phyloP scores from a whole-genome alignment of 2,888 invertebrate species.

The Venusia cambrica region DNA sequence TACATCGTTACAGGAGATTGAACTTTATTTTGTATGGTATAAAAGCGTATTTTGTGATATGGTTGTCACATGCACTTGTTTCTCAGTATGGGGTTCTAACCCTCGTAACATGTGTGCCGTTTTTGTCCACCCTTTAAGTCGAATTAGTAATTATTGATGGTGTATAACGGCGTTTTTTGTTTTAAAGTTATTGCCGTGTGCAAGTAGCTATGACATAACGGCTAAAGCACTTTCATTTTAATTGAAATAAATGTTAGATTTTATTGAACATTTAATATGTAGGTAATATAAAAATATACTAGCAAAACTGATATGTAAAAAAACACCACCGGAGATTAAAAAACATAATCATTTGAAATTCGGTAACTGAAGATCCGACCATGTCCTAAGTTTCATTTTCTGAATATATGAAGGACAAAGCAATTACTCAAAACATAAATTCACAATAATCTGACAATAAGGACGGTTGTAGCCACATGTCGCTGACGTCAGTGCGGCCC shows the following conservation, averaged over 20 bases:
- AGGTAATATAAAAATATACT: too few species aligned
- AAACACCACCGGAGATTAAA: too few species aligned
- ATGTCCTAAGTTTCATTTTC: too few species aligned
- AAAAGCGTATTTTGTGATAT: constrained; percentile 4
- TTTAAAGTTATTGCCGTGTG: constrained; percentile 20
- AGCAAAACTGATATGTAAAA: too few species aligned
- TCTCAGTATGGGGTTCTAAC: constrained; percentile 54
- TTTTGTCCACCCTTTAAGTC: constrained; percentile 43
- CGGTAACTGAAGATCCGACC: too few species aligned
- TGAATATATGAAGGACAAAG: constrained; percentile 13
- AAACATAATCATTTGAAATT: too few species aligned
- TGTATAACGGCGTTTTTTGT: constrained; percentile 24
- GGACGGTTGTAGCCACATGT: constrained; percentile 64
- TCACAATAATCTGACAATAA: constrained; percentile 44
- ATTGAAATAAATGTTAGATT: too few species aligned
- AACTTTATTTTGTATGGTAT: background rate
- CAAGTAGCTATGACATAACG: background rate
- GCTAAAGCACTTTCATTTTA: too few species aligned
- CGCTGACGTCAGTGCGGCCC: constrained; percentile 63
- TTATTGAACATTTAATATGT: too few species aligned
- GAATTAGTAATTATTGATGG: constrained; percentile 21
- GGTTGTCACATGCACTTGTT: constrained; percentile 61
- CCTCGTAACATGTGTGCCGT: constrained; percentile 63
- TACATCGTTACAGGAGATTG: constrained; percentile 3
- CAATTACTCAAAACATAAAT: constrained; percentile 18